These are phyloP conservation scores for Bagarius yarrelli DNA, from an alignment of 2,113 vertebrate species.

Conservation along the genomic window DNA sequence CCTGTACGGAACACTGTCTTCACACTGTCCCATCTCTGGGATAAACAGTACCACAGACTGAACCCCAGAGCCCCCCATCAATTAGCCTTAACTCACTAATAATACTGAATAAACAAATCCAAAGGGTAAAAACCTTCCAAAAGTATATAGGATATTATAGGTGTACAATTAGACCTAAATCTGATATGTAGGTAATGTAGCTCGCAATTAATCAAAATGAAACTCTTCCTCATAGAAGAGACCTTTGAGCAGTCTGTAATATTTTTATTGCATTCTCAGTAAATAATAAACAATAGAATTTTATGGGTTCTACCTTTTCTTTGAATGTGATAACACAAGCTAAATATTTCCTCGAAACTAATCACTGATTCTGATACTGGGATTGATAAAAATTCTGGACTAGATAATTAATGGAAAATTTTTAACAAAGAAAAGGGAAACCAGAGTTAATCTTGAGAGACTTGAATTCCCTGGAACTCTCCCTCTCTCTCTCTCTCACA, in stretches of 20 bases:
- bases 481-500: not conserved
- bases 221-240: not conserved
- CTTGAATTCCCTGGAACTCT: not conserved
- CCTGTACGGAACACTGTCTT: no score
- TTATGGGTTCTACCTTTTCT: conserved; percentile 10
- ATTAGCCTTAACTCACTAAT: no score
- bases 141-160: no score
- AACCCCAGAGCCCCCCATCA: no score
- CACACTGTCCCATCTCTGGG: no score
- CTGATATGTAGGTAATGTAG: no score
- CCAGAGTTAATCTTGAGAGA: not conserved
- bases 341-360: conserved; percentile 23
- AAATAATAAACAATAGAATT: conserved; percentile 8
- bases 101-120: no score
- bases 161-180: no score
- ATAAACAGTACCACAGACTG: no score
- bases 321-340: conserved; percentile 6
- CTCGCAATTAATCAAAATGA: no score
- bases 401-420: conserved; percentile 48
- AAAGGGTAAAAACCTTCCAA: no score
- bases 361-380: conserved; percentile 16
- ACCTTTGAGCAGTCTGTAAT: conserved; percentile 49
- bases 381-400: conserved; percentile 29
- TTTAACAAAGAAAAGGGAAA: conserved; percentile 8
- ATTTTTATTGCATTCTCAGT: not conserved